Evolutionary conservation across 2,888 invertebrate species (phyloP), one percentile per base, ranked within the genome.

Genomic region (Eremobia ochroleuca): DNA sequence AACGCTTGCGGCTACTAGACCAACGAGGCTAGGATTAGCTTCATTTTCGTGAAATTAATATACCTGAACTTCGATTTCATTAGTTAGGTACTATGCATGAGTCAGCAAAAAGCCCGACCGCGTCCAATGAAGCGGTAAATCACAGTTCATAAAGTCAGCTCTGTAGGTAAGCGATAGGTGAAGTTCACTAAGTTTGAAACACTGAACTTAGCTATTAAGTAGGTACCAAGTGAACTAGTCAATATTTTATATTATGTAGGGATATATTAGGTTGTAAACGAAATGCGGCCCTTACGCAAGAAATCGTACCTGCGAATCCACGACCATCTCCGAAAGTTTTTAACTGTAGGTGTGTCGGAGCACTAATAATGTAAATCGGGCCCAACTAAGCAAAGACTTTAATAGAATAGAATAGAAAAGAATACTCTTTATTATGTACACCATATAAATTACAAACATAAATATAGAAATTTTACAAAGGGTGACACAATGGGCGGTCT

Each of bases 61-160:
- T 49, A 3, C 34, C 34, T 49, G 4, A n/a, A 68, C 52, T 68
- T 68, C 15, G 11, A 37, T n/a, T n/a, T 55, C 3, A 55, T 70
- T 80, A 82, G 21, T 76, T 21, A 28, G 46, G 31, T 65, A 61
- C 6, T 40, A 59, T 40, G n/a, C 59, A 78, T 72, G 62, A 82
- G 28, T 65, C 65, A 75, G 71, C 71, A 81, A 76, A 80, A 85
- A 77, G 34, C 68, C 59, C 28, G 43, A 69, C 28, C 49, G 70
- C 66, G 61, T 28, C 65, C 68, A 84, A 77, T 77, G 78, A 65
- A 72, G 76, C 73, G 34, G 64, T 85, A 81, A 85, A 85, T 85
- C 76, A 84, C 75, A 65, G 72, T 77, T 76, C 67, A 73, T 70
- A 65, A 81, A 87, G 78, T 81, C 65, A 68, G 66, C 49, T 73